Conservation (phyloP, 2,113 vertebrate species). For the Semnornis frantzii region DNA sequence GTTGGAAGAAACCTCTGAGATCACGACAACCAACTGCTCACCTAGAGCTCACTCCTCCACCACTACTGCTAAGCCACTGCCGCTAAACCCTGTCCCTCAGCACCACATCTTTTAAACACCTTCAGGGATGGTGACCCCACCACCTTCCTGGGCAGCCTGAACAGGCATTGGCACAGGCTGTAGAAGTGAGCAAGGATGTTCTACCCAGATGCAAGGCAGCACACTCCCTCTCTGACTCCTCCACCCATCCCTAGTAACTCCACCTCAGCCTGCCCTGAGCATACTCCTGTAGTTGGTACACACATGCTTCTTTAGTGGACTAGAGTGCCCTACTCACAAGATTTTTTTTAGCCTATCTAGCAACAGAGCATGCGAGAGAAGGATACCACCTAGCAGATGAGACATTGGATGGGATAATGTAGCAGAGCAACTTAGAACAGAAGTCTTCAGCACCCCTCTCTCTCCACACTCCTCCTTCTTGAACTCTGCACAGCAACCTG, state of each 20-base stretch:
- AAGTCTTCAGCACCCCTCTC: neutral
- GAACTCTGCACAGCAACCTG: neutral
- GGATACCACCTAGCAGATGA: neutral
- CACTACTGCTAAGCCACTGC: no score
- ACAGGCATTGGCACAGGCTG: no score
- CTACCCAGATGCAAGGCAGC: neutral
- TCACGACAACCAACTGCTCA: no score
- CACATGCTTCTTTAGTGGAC: neutral
- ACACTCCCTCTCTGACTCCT: neutral
- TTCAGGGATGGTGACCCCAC: no score
- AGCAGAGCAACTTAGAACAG: neutral
- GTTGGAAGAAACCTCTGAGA: no score
- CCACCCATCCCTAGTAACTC: neutral
- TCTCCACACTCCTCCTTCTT: neutral
- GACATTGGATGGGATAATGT: neutral
- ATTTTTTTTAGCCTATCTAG: neutral
- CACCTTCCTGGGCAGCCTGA: no score
- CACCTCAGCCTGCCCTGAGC: neutral
- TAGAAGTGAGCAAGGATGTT: neutral
- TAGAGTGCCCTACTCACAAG: neutral
- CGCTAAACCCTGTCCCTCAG: no score
- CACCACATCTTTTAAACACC: no score
- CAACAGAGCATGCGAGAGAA: neutral
- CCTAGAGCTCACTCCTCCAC: no score
- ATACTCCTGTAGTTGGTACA: neutral